phyloP scores from a whole-genome alignment of 1,140 invertebrate genomes.

The Apis dorsata region DNA sequence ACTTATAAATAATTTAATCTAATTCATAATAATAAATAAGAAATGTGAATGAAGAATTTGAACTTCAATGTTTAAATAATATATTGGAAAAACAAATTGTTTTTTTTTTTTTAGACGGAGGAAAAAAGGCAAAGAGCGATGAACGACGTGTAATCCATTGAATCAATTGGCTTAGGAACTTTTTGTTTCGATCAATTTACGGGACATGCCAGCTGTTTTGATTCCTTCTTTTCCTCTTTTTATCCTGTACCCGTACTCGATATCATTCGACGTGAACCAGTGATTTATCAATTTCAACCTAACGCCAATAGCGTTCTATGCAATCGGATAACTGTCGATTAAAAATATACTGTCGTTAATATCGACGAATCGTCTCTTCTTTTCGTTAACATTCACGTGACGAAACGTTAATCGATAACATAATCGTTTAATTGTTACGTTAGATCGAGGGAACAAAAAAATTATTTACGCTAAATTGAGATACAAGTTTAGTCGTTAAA shows the following conservation, averaged over 20 bases:
- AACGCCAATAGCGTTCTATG: slow-evolving; percentile 45
- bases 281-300: slow-evolving; percentile 64
- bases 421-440: slow-evolving; percentile 4
- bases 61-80: no score
- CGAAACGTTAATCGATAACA: background rate
- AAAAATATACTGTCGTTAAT: slow-evolving; percentile 52
- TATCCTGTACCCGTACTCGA: background rate
- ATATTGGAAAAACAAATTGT: background rate
- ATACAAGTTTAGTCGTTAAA: no score
- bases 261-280: slow-evolving; percentile 35
- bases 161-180: slow-evolving; percentile 61
- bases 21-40: no score
- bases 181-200: slow-evolving; percentile 69
- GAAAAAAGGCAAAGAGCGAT: no score
- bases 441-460: background rate
- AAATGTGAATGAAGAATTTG: no score
- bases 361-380: slow-evolving; percentile 28
- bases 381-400: slow-evolving; percentile 1
- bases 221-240: slow-evolving; percentile 27
- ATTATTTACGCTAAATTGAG: background rate
- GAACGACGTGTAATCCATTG: slow-evolving; percentile 47
- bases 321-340: slow-evolving; percentile 51
- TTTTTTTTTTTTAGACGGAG: no score
- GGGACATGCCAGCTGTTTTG: slow-evolving; percentile 54
- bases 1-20: no score